Evolutionary conservation across 2,888 invertebrate genomes (phyloP).

Genomic region (Melinopterus prodromus): DNA sequence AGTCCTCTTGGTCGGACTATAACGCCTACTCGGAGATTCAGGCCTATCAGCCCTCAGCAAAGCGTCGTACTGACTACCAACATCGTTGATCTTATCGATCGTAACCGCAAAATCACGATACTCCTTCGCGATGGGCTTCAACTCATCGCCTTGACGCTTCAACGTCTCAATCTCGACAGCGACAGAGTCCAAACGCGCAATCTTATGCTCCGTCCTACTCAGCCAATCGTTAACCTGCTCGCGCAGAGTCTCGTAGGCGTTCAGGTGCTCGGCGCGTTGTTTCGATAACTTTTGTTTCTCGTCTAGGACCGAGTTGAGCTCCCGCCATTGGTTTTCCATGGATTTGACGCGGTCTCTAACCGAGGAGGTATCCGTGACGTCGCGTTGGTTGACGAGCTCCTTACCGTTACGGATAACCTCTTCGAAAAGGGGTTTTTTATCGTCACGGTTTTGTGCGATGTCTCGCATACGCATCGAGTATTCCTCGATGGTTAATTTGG

Average conservation of each 20-base stretch:
- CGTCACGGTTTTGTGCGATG: constrained; percentile 57
- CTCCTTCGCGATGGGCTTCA: constrained; percentile 87
- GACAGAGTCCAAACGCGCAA: constrained; percentile 81
- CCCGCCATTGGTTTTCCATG: constrained; percentile 89
- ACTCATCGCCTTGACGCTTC: constrained; percentile 83
- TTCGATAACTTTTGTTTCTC: constrained; percentile 86
- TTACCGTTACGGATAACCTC: constrained; percentile 84
- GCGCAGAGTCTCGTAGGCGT: constrained; percentile 85
- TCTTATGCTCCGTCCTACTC: constrained; percentile 77
- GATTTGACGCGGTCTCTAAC: constrained; percentile 85
- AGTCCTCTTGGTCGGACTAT: constrained; percentile 85
- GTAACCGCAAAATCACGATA: constrained; percentile 86
- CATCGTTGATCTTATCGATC: constrained; percentile 90
- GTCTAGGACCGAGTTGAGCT: constrained; percentile 81
- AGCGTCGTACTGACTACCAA: constrained; percentile 87
- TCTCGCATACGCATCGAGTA: constrained; percentile 66
- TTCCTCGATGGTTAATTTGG: constrained; percentile 72
- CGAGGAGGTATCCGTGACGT: constrained; percentile 85
- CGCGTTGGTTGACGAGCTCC: constrained; percentile 81
- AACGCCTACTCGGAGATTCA: constrained; percentile 81
- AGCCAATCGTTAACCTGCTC: constrained; percentile 89
- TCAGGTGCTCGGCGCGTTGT: constrained; percentile 84
- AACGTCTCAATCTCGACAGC: constrained; percentile 88
- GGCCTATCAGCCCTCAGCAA: constrained; percentile 78
- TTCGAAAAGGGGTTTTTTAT: constrained; percentile 72